Evolutionary conservation across 1,140 invertebrate species (phyloP), one percentile per base, ranked within the genome.

Genomic region (Papilio polytes): DNA sequence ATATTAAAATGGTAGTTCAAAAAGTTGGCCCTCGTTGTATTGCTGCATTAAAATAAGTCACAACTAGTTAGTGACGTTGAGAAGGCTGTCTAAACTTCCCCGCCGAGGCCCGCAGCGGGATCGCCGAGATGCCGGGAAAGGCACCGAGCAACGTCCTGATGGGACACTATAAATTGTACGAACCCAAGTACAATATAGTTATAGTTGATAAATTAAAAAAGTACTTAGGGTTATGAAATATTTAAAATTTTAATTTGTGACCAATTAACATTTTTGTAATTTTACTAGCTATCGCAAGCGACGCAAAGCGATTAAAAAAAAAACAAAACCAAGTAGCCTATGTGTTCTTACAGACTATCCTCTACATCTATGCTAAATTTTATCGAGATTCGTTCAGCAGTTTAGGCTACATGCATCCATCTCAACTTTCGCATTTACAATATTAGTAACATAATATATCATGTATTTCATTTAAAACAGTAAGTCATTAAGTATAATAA

Each of bases 81-180:
- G 36, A 78, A 63, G 77, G 9, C 77, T 22, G 77, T 78, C 77
- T 9, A 41, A 78, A 78, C 77, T 78, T 78, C 41, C n/a, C 56
- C 77, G 36, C 31, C 36, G 77, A 66, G 36, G 63, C 51, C 15
- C 77, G 36, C n/a, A 59, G 77, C 26, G 46, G 36, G 31, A 74
- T 74, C 36, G 22, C 26, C 53, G 74, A 51, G 36, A 70, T 77
- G 44, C 80, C 53, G 36, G 20, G 70, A 59, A n/a, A 36, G 36
- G 22, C 22, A 72, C 73, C 78, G 80, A n/a, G 51, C 72, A 46
- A 41, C 63, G 77, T 77, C 80, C 51, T 81, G 77, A 48, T 53
- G 74, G 78, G 78, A 84, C 74, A 66, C 48, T 48, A 84, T 80
- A 78, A 83, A 81, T 81, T 81, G 53, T 51, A 59, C 12, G 18